A percentile compares a stretch with the other conserved stretches of the same genome.
These are phyloP conservation scores for Agrochola macilenta DNA, from an alignment of 2,888 invertebrate genomes.

Conservation along the genomic window DNA sequence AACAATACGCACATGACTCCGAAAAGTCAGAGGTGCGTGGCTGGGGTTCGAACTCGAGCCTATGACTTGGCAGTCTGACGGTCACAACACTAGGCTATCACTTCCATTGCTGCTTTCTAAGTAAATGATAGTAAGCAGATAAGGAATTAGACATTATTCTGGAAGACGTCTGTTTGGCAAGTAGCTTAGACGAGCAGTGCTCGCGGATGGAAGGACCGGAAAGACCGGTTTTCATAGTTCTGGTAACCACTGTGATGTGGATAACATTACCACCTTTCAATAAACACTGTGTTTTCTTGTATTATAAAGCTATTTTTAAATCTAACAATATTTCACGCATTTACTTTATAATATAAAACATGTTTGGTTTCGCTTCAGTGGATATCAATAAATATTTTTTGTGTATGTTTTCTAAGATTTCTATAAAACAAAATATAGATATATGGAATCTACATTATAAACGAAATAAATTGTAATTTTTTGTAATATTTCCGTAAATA, in stretches of 20 bases:
- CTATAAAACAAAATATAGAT: slow-evolving; percentile 15
- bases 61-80: too few species aligned
- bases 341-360: slow-evolving; percentile 5
- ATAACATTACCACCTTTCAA: not conserved
- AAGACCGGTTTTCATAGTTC: not conserved
- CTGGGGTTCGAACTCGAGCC: too few species aligned
- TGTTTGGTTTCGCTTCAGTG: slow-evolving; percentile 36
- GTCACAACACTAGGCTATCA: too few species aligned
- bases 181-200: not conserved
- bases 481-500: slow-evolving; percentile 34
- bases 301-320: slow-evolving; percentile 23
- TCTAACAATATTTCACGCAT: slow-evolving; percentile 27
- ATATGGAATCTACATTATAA: not conserved
- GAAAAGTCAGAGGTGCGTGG: too few species aligned
- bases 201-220: not conserved
- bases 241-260: not conserved
- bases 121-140: not conserved
- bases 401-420: slow-evolving; percentile 2
- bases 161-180: not conserved
- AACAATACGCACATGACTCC: too few species aligned
- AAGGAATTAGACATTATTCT: not conserved
- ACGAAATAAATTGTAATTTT: slow-evolving; percentile 34
- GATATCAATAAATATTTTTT: slow-evolving; percentile 38
- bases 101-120: not conserved
- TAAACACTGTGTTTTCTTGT: slow-evolving; percentile 1